Percentiles rank a stretch among this genome's conserved stretches.
phyloP scores from a whole-genome alignment of 2,797 vertebrate genomes.

The Arctocebus calabarensis region DNA sequence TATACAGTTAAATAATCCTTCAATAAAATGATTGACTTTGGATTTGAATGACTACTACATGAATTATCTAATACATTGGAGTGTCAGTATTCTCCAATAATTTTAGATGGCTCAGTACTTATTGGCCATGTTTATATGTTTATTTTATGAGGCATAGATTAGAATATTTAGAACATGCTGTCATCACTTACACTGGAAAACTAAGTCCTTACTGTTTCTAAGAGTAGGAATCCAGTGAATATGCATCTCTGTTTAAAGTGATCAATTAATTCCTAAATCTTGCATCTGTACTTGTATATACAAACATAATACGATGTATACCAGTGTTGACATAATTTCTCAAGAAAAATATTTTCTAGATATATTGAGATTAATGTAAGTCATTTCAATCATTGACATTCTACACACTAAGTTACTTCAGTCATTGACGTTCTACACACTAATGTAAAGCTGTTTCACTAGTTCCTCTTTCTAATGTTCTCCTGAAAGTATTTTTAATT shows the following conservation, averaged over 20 bases:
- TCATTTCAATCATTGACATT: constrained; percentile 31
- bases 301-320: background rate
- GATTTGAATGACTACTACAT: background rate
- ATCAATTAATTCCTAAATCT: constrained; percentile 34
- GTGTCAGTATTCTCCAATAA: background rate
- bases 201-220: background rate
- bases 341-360: constrained; percentile 18
- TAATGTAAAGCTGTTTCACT: constrained; percentile 26
- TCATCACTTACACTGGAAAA: background rate
- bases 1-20: constrained; percentile 22
- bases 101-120: background rate
- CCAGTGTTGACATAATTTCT: constrained; percentile 3
- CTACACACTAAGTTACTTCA: constrained; percentile 16
- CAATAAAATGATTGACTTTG: constrained; percentile 44
- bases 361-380: background rate
- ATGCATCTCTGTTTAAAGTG: background rate
- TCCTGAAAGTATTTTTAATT: constrained; percentile 28
- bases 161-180: background rate
- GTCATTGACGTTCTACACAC: background rate
- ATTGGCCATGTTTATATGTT: background rate
- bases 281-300: constrained; percentile 28
- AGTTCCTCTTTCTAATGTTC: constrained; percentile 2
- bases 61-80: background rate
- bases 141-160: background rate
- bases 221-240: background rate